phyloP scores from a whole-genome alignment of 2,888 invertebrate species.

The Hyposoter didymator region DNA sequence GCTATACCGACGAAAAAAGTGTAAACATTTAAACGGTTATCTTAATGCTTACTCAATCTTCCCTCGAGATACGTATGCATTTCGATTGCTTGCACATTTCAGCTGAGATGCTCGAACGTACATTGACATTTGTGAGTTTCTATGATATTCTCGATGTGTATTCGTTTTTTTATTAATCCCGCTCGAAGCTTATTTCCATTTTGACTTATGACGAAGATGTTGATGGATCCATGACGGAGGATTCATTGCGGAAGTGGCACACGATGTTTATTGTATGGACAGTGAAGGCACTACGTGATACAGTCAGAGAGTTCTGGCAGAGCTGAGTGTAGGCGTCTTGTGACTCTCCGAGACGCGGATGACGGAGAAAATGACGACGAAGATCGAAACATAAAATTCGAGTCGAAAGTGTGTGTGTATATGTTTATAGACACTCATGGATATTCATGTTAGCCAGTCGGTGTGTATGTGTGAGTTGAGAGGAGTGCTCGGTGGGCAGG shows the following conservation, averaged over 20 bases:
- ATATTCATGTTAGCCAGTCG: not conserved
- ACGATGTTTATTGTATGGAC: constrained; percentile 16
- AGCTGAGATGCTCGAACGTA: not conserved
- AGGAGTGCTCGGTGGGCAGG: constrained; percentile 58
- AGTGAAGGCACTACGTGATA: constrained; percentile 4
- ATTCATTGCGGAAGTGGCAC: constrained; percentile 37
- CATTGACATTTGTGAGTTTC: not conserved
- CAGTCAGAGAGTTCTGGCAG: constrained; percentile 52
- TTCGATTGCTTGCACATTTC: not conserved
- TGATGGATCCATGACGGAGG: not conserved
- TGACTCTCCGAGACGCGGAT: constrained; percentile 24
- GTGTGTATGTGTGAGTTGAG: constrained; percentile 20
- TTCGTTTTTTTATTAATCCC: not conserved
- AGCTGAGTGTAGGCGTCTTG: constrained; percentile 61
- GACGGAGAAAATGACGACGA: constrained; percentile 22
- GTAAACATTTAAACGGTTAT: not conserved
- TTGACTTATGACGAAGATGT: not conserved
- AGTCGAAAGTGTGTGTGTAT: constrained; percentile 25
- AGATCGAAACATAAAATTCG: constrained; percentile 29
- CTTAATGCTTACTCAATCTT: not conserved
- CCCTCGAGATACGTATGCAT: not conserved
- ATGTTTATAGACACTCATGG: not conserved
- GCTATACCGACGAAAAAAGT: not conserved
- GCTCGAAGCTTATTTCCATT: not conserved
- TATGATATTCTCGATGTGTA: not conserved